Percentiles rank a stretch among this genome's conserved stretches.
phyloP scores from a whole-genome alignment of 2,113 vertebrate species.

The Macaca nemestrina region DNA sequence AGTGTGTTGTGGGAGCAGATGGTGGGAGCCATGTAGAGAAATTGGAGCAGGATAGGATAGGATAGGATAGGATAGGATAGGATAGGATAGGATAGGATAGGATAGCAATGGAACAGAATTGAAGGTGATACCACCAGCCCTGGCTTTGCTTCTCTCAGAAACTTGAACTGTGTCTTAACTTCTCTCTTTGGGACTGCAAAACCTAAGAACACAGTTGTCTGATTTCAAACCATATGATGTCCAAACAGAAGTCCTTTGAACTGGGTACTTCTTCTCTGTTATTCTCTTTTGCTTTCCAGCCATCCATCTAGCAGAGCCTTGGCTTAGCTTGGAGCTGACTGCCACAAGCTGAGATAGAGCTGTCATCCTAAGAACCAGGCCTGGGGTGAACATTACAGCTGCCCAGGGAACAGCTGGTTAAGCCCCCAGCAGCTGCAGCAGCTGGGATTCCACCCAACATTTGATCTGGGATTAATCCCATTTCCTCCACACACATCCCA shows the following conservation, averaged over 20 bases:
- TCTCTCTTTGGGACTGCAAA: background rate
- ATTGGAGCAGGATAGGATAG: background rate
- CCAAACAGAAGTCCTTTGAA: conserved; percentile 3
- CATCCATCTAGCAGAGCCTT: background rate
- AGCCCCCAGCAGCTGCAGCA: conserved; percentile 71
- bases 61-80: background rate
- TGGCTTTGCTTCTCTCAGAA: conserved; percentile 20
- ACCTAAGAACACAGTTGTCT: conserved; percentile 6
- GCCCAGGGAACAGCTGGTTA: conserved; percentile 71
- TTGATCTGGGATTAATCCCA: conserved; percentile 53
- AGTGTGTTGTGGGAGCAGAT: background rate
- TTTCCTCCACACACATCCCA: conserved; percentile 33
- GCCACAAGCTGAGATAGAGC: background rate
- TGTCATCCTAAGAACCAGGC: background rate
- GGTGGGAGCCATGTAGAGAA: background rate
- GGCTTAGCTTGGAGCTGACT: conserved; percentile 10
- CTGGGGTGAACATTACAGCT: conserved; percentile 55
- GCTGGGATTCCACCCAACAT: conserved; percentile 59
- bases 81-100: background rate
- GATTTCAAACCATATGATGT: background rate
- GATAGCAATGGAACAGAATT: background rate
- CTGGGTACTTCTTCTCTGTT: background rate
- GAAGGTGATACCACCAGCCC: background rate
- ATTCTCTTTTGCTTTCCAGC: conserved; percentile 6
- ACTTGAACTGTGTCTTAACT: conserved; percentile 1